Base-by-base conservation (phyloP, 1,140 invertebrate genomes). In the Hyles euphorbiae region DNA sequence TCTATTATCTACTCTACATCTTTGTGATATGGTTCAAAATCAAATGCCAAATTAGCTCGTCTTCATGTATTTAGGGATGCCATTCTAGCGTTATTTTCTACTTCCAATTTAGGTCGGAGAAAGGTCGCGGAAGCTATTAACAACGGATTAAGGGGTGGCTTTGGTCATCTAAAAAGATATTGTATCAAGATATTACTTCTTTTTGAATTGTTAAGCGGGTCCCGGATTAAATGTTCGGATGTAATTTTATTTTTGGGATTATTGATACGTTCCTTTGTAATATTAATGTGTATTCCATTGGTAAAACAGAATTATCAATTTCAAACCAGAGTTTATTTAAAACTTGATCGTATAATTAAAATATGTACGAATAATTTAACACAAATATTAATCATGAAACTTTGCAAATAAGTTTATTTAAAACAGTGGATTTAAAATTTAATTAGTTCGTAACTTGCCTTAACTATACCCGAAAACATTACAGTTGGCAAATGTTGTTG, bases 61-160 rank as follows among this genome's bases (percentile, higher is more conserved):
- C 5, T 34, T 43, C n/a, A 32, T 44, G 12, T 54, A 44, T 54
- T 32, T 32, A 54, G 40, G 36, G 53, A 54, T 54, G 43, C 36
- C 4, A 45, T n/a, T 22, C 9, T 54, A 34, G 36, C 36, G 36
- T 43, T 54, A 22, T 44, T 54, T 54, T 45, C 22, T 43, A 7
- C 11, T 22, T 12, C 36, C 22, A 12, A 44, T 54, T 43, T 54
- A 44, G 22, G 52, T 5, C 34, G 8, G 22, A 36, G 7, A 43
- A 54, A 54, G 53, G 53, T 22, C 53, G 43, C 40, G 40, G 22
- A 54, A 54, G 53, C 36, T 44, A 54, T 44, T 54, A 54, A 54
- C 36, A 45, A 22, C 43, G 53, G 43, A 45, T 54, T 53, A 53
- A 54, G 34, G 51, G 5, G 10, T 33, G 50, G 12, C 12, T 22